Evolutionary conservation across 2,113 vertebrate species (phyloP), one percentile per base, ranked within the genome.

Genomic region (Rhipidura dahli): DNA sequence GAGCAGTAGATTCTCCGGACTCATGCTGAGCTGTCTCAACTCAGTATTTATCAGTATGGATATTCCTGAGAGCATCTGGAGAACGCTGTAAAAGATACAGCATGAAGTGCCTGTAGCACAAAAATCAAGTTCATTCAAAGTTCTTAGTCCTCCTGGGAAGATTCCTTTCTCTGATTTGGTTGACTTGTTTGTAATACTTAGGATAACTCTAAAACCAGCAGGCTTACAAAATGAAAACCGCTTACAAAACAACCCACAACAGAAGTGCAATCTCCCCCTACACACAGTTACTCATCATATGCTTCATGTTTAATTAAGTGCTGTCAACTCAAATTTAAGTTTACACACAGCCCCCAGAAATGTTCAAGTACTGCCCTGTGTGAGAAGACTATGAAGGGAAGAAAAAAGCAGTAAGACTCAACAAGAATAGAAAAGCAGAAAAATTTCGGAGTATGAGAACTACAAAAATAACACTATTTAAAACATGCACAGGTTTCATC

Each of bases 291-390:
- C 64, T 87, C 40, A 65, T 87, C 84, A 51, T n/a, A 54, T 21
- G 31, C 28, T 70, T 90, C 63, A 61, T 28, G 61, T 91, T 78
- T 85, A 71, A 85, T 79, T 64, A 93, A 82, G 24, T 30, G 53
- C 57, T 53, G 19, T 71, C 66, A 85, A 63, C 18, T 28, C 35
- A 65, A 82, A 87, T 69, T 73, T 45, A 57, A 76, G n/a, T 64
- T 93, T 87, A 72, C 71, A 83, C n/a, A 76, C 44, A 66, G 51
- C 30, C 20, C 18, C 18, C n/a, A 82, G 50, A 72, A 86, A 88
- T 6, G 8, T 77, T 57, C 10, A 83, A 49, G 42, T 24, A 70
- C 7, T 44, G 53, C 22, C 57, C 20, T 23, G 22, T 64, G 40
- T 1, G 6, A 39, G 18, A 35, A 77, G 4, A n/a, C 60, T 20